Conservation (phyloP, 2,888 invertebrate species). For the Oscheius sp. region DNA sequence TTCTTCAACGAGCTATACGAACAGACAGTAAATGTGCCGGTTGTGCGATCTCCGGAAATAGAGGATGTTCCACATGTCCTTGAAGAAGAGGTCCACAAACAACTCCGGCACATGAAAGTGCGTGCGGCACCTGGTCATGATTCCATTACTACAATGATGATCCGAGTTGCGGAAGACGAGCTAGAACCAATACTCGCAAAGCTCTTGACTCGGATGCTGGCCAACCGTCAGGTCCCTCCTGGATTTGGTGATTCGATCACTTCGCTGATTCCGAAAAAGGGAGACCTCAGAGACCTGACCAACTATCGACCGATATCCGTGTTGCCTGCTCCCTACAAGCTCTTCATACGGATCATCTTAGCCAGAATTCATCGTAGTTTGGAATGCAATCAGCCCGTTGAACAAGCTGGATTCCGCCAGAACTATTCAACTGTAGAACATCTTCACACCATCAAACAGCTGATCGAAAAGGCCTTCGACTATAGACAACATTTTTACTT, state of each 20-base stretch:
- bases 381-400: neutral
- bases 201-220: slow-evolving; percentile 21
- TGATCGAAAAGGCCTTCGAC: slow-evolving; percentile 14
- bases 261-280: slow-evolving; percentile 32
- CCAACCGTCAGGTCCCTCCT: slow-evolving; percentile 8
- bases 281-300: neutral
- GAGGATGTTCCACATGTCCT: too few relatives aligned
- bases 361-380: neutral
- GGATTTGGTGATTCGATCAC: slow-evolving; percentile 13
- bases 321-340: neutral
- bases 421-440: slow-evolving; percentile 30
- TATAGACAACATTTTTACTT: slow-evolving; percentile 34
- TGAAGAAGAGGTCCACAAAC: too few relatives aligned
- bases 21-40: too few relatives aligned
- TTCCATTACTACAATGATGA: slow-evolving; percentile 17
- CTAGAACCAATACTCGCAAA: slow-evolving; percentile 14
- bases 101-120: too few relatives aligned
- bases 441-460: slow-evolving; percentile 9
- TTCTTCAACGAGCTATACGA: too few relatives aligned
- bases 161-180: neutral
- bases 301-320: neutral
- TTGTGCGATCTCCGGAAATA: too few relatives aligned
- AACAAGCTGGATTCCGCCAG: slow-evolving; percentile 14
- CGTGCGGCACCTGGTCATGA: too few relatives aligned
- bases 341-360: neutral